phyloP scores from a whole-genome alignment of 2,888 invertebrate species.

The Napeogenes sylphis region DNA sequence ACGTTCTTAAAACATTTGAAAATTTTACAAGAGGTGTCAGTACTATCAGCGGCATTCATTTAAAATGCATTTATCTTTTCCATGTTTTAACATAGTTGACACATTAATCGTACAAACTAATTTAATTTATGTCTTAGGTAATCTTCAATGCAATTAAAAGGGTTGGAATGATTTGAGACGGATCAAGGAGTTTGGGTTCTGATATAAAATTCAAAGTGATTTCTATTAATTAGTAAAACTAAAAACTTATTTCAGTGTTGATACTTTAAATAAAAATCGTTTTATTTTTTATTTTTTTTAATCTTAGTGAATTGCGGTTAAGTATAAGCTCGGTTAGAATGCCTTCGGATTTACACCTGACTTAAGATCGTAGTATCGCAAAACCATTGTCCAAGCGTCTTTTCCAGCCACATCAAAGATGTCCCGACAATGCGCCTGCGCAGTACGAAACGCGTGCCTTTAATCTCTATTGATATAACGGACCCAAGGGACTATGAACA shows the following conservation, averaged over 20 bases:
- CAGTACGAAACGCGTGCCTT: constrained; percentile 66
- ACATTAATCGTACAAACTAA: constrained; percentile 58
- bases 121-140: constrained; percentile 58
- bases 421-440: constrained; percentile 59
- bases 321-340: background rate
- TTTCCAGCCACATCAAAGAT: constrained; percentile 71
- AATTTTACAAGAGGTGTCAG: constrained; percentile 41
- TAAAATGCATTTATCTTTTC: constrained; percentile 53
- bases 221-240: background rate
- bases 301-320: background rate
- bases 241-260: background rate
- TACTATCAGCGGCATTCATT: constrained; percentile 51
- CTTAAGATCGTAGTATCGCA: constrained; percentile 34
- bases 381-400: constrained; percentile 56
- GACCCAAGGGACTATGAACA: constrained; percentile 64
- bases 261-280: background rate
- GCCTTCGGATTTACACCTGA: constrained; percentile 62
- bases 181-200: constrained; percentile 44
- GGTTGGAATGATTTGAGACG: constrained; percentile 54
- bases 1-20: constrained; percentile 30
- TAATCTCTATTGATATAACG: constrained; percentile 77
- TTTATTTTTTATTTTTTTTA: background rate
- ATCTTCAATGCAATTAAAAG: constrained; percentile 64
- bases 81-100: constrained; percentile 54
- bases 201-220: constrained; percentile 18